phyloP scores from a whole-genome alignment of 2,113 vertebrate species.

The Gorsachius goisagi region DNA sequence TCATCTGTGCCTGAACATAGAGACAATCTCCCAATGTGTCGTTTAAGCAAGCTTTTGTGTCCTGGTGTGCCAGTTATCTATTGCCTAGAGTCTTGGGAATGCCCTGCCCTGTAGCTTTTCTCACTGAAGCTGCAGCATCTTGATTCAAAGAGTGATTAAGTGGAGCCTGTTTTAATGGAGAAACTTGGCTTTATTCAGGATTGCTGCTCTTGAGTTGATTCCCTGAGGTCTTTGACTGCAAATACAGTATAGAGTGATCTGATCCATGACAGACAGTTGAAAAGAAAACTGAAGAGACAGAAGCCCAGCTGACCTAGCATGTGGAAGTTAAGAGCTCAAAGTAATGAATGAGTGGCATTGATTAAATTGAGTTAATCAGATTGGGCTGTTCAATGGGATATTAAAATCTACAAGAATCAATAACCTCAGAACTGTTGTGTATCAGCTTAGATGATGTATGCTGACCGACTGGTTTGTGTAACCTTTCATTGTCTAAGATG shows the following conservation, averaged over 20 bases:
- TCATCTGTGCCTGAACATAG: neutral
- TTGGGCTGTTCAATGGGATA: neutral
- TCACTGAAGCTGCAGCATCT: neutral
- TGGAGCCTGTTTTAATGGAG: neutral
- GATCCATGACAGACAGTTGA: neutral
- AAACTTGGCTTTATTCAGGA: neutral
- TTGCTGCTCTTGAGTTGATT: neutral
- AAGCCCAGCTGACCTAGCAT: neutral
- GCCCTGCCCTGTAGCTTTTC: neutral
- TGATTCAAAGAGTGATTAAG: neutral
- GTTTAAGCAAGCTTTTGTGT: neutral
- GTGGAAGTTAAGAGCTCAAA: neutral
- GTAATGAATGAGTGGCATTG: neutral
- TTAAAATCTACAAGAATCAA: neutral
- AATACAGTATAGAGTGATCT: neutral
- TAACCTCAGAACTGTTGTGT: neutral
- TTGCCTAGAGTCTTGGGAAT: neutral
- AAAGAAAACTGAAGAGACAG: neutral
- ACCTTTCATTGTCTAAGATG: neutral
- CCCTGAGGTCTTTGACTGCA: neutral
- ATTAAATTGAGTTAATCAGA: slow-evolving; percentile 14
- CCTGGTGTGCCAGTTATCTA: neutral
- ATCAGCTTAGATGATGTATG: neutral
- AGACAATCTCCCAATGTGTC: neutral
- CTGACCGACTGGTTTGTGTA: neutral